Evolutionary conservation across 2,113 vertebrate species (phyloP), one percentile per base, ranked within the genome.

Genomic region (Dolichotis patagonum): DNA sequence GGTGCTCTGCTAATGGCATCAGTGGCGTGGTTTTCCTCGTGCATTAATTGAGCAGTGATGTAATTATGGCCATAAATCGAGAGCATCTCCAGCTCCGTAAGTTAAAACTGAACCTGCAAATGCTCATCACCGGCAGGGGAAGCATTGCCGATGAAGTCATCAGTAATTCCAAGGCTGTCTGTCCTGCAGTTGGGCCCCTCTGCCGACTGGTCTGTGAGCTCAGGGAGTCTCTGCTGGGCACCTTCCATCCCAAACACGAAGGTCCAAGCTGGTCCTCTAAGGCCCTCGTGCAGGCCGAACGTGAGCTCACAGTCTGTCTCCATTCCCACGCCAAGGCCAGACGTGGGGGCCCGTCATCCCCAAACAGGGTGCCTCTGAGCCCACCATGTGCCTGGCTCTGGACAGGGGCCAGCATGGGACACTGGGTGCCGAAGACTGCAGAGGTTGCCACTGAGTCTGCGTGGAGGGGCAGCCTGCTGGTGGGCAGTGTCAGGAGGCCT

Each of bases 51-150:
- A n/a, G n/a, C n/a, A n/a, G 97, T 90, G 96, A 90, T 96, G 97
- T 97, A 98, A 98, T 98, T 98, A 95, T 90, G 46, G 89, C 96
- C 90, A 54, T 97, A 98, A 98, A 98, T 97, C 88, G 96, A 95
- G 97, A 94, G 35, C 91, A 96, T 97, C 97, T 58, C 95, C 95
- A 88, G 97, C 92, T 97, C 96, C 95, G 46, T 71, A 97, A 97
- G 97, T 95, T 93, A 92, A 89, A 85, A 96, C 96, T 96, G 94
- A 96, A 96, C 97, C 96, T 17, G 94, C 95, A 95, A 96, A 97
- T 97, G 96, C 95, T 97, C 75, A 91, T 95, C 85, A 83, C 96
- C 94, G 97, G 90, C 81, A 91, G 93, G 91, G 75, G 91, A 87
- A 86, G 91, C 92, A 0, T 32, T 38, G 62, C 92, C 65, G 52